A percentile compares a stretch with the other conserved stretches of the same genome.
phyloP scores from a whole-genome alignment of 2,797 vertebrate genomes.

The Mallotus villosus region DNA sequence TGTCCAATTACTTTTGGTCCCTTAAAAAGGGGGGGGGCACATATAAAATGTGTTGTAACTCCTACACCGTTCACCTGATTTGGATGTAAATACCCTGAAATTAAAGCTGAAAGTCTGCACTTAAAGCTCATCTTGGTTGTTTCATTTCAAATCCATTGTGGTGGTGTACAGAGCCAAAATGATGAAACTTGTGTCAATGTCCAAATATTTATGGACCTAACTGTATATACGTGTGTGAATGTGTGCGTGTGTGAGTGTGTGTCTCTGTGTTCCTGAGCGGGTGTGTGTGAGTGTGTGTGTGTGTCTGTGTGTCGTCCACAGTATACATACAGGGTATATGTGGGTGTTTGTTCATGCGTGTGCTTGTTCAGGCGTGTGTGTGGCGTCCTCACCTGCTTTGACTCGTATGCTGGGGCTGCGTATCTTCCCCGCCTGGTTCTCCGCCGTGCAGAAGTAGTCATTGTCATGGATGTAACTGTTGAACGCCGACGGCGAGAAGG shows the following conservation, averaged over 20 bases:
- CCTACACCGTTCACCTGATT: too few species aligned
- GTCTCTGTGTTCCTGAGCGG: neutral
- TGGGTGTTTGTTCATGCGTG: neutral
- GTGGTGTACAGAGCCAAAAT: too few species aligned
- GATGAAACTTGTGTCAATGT: too few species aligned
- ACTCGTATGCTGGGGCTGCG: conserved; percentile 96
- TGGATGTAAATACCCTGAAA: too few species aligned
- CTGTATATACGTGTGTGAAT: neutral
- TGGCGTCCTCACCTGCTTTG: conserved; percentile 87
- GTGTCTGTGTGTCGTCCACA: neutral
- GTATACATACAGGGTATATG: neutral
- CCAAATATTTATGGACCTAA: too few species aligned
- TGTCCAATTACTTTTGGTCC: too few species aligned
- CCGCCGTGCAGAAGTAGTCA: conserved; percentile 98
- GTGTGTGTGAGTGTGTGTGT: neutral
- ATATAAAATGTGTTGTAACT: too few species aligned
- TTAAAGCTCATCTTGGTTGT: too few species aligned
- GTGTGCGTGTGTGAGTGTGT: neutral
- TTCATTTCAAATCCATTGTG: too few species aligned
- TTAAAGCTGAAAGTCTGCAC: too few species aligned
- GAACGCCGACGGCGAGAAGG: conserved; percentile 98
- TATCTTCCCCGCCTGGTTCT: conserved; percentile 97
- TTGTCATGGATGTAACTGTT: conserved; percentile 99
- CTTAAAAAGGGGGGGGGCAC: too few species aligned
- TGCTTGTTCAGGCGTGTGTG: neutral